These are phyloP conservation scores for Melanophora roralis DNA, from an alignment of 2,888 invertebrate genomes.

Conservation along the genomic window DNA sequence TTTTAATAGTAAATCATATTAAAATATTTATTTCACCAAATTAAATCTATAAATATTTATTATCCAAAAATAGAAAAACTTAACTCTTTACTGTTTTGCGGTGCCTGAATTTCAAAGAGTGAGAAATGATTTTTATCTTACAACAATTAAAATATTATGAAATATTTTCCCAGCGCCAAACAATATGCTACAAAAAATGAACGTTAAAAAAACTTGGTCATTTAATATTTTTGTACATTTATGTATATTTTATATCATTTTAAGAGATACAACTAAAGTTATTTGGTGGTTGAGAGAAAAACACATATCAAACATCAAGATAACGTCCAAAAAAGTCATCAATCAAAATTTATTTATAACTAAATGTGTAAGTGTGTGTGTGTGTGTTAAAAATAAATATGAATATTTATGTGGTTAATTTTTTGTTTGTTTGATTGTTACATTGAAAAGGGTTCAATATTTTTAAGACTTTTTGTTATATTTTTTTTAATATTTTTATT, in stretches of 20 bases:
- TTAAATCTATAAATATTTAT: constrained; percentile 51
- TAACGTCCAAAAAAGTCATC: constrained; percentile 61
- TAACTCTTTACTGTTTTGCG: constrained; percentile 3
- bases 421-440: not conserved
- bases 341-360: constrained; percentile 57
- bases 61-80: constrained; percentile 15
- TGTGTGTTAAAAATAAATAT: constrained; percentile 7
- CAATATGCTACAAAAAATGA: not conserved
- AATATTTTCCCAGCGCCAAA: not conserved
- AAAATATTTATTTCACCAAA: constrained; percentile 42
- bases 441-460: constrained; percentile 46
- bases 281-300: constrained; percentile 2
- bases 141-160: constrained; percentile 59
- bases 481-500: not conserved
- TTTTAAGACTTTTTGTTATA: not conserved
- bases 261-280: constrained; percentile 10
- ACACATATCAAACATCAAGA: constrained; percentile 54
- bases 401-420: not conserved
- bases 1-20: constrained; percentile 10
- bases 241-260: not conserved
- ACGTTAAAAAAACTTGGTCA: constrained; percentile 35
- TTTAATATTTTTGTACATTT: not conserved
- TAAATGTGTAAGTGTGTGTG: not conserved
- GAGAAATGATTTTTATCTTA: constrained; percentile 53
- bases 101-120: not conserved